These are phyloP conservation scores for Hiodon alosoides DNA, from an alignment of 2,113 vertebrate species.

Conservation along the genomic window DNA sequence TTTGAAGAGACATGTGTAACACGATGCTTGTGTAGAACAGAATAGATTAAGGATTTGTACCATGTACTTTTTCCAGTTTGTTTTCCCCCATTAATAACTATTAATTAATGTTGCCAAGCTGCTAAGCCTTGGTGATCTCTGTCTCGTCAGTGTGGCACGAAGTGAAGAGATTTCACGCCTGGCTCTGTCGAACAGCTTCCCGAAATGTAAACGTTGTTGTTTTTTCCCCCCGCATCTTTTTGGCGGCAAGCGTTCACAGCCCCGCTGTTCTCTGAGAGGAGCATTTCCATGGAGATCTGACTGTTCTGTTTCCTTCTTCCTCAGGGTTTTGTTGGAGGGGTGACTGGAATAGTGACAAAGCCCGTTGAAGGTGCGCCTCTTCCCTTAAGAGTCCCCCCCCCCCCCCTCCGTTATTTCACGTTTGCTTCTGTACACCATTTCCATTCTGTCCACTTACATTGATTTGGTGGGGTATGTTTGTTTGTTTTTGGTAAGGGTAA, in stretches of 20 bases:
- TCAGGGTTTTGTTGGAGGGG: conserved; percentile 88
- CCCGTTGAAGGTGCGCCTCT: conserved; percentile 82
- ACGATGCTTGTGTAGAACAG: no score
- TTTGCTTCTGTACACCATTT: no score
- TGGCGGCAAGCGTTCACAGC: no score
- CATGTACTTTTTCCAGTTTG: no score
- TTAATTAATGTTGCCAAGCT: neutral
- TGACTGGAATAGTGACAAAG: conserved; percentile 93
- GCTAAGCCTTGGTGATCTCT: neutral
- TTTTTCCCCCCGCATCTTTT: neutral
- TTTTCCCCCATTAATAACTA: no score
- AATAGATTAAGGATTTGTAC: no score
- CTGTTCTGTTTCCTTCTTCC: conserved; percentile 34
- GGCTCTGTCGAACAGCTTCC: no score
- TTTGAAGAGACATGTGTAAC: no score
- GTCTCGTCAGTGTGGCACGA: neutral
- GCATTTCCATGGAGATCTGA: neutral
- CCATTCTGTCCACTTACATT: no score
- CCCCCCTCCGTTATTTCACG: no score
- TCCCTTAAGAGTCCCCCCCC: neutral
- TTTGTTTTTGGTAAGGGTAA: no score
- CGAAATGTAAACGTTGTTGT: neutral
- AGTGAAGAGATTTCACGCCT: neutral
- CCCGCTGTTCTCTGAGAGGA: neutral
- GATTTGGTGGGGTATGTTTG: no score